These are phyloP conservation scores for Echiichthys vipera DNA, from an alignment of 2,797 vertebrate species.

Conservation along the genomic window DNA sequence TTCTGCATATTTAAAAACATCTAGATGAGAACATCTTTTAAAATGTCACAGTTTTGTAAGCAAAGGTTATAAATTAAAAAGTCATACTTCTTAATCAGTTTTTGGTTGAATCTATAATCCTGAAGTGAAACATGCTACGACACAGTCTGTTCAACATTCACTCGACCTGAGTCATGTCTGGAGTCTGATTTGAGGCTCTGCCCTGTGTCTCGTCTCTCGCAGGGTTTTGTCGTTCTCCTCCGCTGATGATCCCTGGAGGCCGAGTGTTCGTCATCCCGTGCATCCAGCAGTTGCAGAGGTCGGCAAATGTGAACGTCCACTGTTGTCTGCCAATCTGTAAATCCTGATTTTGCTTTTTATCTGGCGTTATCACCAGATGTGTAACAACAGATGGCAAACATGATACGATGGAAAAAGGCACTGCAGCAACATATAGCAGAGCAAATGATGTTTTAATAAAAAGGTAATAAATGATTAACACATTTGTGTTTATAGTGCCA, in stretches of 20 bases:
- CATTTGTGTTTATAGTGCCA: too few relatives aligned
- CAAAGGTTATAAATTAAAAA: not conserved
- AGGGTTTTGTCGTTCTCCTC: constrained; percentile 93
- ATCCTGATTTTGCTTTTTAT: not conserved
- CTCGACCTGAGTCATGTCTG: not conserved
- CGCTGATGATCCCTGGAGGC: constrained; percentile 92
- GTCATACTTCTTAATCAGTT: not conserved
- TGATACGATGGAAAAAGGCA: not conserved
- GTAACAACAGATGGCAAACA: not conserved
- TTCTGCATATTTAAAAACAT: not conserved
- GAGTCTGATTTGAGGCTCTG: not conserved
- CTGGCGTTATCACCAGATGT: not conserved
- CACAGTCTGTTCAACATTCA: too few relatives aligned
- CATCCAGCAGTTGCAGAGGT: constrained; percentile 91
- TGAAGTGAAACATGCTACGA: not conserved
- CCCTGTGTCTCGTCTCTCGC: constrained; percentile 22
- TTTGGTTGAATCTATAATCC: not conserved
- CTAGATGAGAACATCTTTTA: not conserved
- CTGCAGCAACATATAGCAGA: not conserved
- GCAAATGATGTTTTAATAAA: not conserved
- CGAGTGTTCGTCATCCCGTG: constrained; percentile 91
- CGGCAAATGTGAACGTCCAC: not conserved
- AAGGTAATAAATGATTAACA: not conserved
- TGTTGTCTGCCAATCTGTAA: not conserved
- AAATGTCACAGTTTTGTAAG: not conserved